Conservation (phyloP, 2,888 invertebrate species). For the Agapostemon virescens region DNA sequence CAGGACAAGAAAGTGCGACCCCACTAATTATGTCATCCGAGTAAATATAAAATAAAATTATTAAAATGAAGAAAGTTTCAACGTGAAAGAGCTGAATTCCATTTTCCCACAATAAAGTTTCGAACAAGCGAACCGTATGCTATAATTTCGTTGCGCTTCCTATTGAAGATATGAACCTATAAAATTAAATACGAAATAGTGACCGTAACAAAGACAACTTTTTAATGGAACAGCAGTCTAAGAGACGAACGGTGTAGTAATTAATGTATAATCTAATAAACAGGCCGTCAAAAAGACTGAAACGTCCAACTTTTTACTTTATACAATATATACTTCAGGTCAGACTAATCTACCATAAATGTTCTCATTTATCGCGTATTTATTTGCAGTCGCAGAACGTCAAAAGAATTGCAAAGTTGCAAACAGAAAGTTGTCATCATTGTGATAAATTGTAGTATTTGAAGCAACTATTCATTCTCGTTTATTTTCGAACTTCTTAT, state of each 20-base stretch:
- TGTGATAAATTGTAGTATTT: too few species aligned
- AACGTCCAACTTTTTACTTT: not conserved
- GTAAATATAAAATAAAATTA: conserved; percentile 8
- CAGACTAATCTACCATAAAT: not conserved
- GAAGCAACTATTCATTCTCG: too few species aligned
- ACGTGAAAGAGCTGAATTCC: conserved; percentile 2
- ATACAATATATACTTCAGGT: not conserved
- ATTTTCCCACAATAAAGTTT: not conserved
- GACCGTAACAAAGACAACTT: not conserved
- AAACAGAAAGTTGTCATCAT: too few species aligned
- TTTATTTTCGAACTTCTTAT: too few species aligned
- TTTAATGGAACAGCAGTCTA: not conserved
- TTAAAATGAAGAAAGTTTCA: conserved; percentile 1
- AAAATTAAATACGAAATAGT: conserved; percentile 3
- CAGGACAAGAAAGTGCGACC: not conserved
- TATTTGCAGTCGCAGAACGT: too few species aligned
- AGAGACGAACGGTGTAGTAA: not conserved
- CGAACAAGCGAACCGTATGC: conserved; percentile 2
- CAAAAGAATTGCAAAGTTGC: too few species aligned
- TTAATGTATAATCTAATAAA: not conserved
- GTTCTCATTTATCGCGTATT: too few species aligned
- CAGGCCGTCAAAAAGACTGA: not conserved
- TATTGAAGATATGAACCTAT: conserved; percentile 3
- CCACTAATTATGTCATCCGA: not conserved
- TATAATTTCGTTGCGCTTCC: not conserved